Evolutionary conservation across 2,113 vertebrate genomes (phyloP), one percentile per base, ranked within the genome.

Genomic region (Sigmodon hispidus): DNA sequence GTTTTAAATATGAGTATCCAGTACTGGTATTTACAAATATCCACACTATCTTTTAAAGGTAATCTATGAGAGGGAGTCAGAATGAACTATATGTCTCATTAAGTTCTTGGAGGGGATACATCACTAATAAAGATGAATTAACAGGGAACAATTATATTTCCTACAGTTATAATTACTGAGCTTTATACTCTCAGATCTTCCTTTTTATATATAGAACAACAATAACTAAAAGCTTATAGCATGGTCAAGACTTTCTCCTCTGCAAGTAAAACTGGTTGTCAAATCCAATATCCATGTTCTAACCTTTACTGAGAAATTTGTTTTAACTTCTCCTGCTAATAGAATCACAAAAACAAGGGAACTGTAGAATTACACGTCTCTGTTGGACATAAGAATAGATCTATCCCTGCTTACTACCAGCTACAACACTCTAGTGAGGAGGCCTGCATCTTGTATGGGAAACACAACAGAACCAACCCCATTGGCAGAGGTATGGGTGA

Each of bases 261-360:
- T 90, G 9, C 59, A 43, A n/a, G 11, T 69, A 69, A 86, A 95
- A 93, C 63, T 65, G 55, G 55, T 48, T 1, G 43, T 48, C 55
- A 63, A 80, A 73, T 69, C 36, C 15, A 95, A 86, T 88, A 50
- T 24, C 6, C 40, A 7, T 65, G 57, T 84, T 88, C 91, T 80
- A 89, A 93, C 85, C 40, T 92, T 95, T 63, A 87, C 12, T 29
- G n/a, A 95, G 67, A 94, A 93, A 90, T 29, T 29, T 48, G 86
- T 89, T 94, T 29, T 93, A 89, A 94, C 10, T 81, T 88, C 89
- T 83, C 15, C 63, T 84, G 65, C 31, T 80, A 67, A 95, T 36
- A 4, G 10, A 94, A 85, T 92, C 13, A 52, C 36, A 76, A 75
- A 81, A 90, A 52, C 31, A 24, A 91, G 70, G 86, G 50, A 57